Conservation (phyloP, 2,113 vertebrate genomes). For the Paralichthys olivaceus region DNA sequence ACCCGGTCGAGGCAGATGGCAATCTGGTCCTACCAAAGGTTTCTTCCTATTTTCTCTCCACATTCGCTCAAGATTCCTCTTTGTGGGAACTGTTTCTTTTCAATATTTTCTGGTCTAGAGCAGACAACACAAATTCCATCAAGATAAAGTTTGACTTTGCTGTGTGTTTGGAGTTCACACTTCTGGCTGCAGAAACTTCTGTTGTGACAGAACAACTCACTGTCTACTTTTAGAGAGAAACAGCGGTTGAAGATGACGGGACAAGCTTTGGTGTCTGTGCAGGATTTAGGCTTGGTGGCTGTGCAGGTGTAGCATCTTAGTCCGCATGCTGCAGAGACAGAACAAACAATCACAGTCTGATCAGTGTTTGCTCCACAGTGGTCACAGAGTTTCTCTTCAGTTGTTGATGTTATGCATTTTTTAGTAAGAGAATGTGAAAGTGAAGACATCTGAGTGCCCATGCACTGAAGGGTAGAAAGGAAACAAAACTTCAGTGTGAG, state of each 20-base stretch:
- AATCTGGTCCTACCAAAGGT: no score
- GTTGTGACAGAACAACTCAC: constrained; percentile 32
- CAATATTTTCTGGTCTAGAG: no score
- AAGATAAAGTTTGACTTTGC: not conserved
- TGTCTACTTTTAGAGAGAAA: constrained; percentile 26
- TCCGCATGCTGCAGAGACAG: constrained; percentile 55
- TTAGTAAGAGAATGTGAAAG: not conserved
- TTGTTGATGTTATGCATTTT: not conserved
- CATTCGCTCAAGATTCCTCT: no score
- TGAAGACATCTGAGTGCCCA: not conserved
- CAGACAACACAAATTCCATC: not conserved
- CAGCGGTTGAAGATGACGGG: constrained; percentile 48
- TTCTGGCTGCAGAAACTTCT: not conserved
- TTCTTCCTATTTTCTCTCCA: no score
- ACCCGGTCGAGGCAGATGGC: no score
- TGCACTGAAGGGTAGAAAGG: no score
- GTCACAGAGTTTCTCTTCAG: not conserved
- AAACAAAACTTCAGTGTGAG: no score
- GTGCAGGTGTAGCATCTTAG: constrained; percentile 67
- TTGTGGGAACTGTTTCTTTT: no score
- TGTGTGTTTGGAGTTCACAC: no score
- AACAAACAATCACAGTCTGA: not conserved
- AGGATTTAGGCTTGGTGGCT: constrained; percentile 19
- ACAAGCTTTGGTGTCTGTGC: constrained; percentile 57
- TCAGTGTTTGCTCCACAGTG: not conserved